Percentiles rank a stretch among this genome's conserved stretches.
Conservation (phyloP, 2,888 invertebrate genomes). For the Parnassius mnemosyne region DNA sequence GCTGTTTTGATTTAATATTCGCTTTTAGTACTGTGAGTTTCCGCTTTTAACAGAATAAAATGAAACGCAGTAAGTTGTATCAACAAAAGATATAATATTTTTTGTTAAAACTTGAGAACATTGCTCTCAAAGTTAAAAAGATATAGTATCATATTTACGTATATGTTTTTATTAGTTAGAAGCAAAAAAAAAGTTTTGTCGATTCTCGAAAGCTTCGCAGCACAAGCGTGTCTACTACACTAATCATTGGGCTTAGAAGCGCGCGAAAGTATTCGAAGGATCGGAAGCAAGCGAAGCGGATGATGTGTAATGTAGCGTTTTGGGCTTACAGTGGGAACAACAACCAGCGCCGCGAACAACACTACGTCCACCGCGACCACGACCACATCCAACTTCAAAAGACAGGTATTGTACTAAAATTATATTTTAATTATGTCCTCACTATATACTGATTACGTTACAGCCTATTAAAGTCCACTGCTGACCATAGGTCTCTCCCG, state of each 20-base stretch:
- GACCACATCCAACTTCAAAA: slow-evolving; percentile 75
- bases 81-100: neutral
- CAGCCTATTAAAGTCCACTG: no score
- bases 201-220: neutral
- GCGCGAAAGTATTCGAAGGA: neutral
- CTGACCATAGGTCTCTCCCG: no score
- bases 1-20: neutral
- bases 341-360: slow-evolving; percentile 70
- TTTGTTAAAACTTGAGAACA: neutral
- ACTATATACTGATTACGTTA: no score
- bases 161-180: no score
- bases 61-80: neutral
- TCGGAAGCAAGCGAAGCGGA: neutral
- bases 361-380: slow-evolving; percentile 71
- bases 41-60: neutral
- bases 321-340: slow-evolving; percentile 61
- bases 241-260: neutral
- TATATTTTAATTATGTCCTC: neutral
- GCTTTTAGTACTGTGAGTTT: neutral
- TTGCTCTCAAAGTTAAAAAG: neutral
- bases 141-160: no score
- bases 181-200: no score
- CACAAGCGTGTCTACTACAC: neutral
- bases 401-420: slow-evolving; percentile 57
- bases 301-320: slow-evolving; percentile 17